These are phyloP conservation scores for Pachycephus smyrnensis DNA, from an alignment of 2,888 invertebrate species.

Conservation along the genomic window DNA sequence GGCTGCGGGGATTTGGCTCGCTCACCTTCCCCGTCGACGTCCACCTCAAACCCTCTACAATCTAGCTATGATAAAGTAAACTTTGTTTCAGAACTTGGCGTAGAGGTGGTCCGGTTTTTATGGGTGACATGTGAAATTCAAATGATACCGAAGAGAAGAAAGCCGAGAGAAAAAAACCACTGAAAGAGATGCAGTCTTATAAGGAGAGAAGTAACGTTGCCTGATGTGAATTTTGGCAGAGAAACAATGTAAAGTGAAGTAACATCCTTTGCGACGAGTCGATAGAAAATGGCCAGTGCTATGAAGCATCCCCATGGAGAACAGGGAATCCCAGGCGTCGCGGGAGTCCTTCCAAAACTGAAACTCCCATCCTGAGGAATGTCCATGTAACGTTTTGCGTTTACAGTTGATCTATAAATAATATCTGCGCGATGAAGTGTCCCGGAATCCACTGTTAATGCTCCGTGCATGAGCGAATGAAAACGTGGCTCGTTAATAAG, in stretches of 20 bases:
- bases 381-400: background rate
- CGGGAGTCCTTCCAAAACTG: background rate
- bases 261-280: background rate
- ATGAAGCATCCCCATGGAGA: background rate
- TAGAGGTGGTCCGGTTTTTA: constrained; percentile 45
- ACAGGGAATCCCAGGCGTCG: background rate
- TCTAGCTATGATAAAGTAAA: constrained; percentile 57
- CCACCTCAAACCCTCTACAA: constrained; percentile 8
- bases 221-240: background rate
- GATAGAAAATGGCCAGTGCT: background rate
- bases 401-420: background rate
- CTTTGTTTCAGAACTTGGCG: constrained; percentile 61
- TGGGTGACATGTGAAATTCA: constrained; percentile 51
- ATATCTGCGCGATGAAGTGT: background rate
- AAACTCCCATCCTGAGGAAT: constrained; percentile 5
- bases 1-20: constrained; percentile 32
- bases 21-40: constrained; percentile 26
- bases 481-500: background rate
- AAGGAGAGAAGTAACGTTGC: background rate
- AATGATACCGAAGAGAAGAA: constrained; percentile 22
- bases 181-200: background rate
- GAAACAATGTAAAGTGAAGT: background rate
- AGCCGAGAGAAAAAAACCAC: background rate
- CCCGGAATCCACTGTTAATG: background rate
- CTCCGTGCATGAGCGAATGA: background rate